Evolutionary conservation across 2,888 invertebrate genomes (phyloP).

Genomic region (Cephus runcator): DNA sequence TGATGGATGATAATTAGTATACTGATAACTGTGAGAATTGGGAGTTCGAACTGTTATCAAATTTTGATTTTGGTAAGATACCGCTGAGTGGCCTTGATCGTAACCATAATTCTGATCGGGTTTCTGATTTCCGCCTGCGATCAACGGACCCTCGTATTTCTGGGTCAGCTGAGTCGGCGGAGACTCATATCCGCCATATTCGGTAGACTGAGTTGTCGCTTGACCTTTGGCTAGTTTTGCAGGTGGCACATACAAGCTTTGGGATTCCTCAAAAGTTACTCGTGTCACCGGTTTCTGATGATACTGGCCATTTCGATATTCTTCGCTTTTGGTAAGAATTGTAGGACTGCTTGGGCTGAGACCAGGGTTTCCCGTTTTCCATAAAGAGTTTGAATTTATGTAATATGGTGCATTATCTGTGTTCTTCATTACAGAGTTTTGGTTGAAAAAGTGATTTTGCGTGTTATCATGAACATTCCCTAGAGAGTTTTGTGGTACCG

Average conservation of each 20-base stretch:
- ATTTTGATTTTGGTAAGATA: slow-evolving; percentile 41
- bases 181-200: slow-evolving; percentile 48
- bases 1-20: slow-evolving; percentile 45
- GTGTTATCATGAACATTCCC: background rate
- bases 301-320: slow-evolving; percentile 36
- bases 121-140: slow-evolving; percentile 26
- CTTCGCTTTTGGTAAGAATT: slow-evolving; percentile 27
- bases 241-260: slow-evolving; percentile 45
- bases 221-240: slow-evolving; percentile 32
- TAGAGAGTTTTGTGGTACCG: background rate
- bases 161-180: slow-evolving; percentile 23
- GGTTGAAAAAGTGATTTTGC: background rate
- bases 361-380: background rate
- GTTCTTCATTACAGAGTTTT: background rate
- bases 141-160: slow-evolving; percentile 28
- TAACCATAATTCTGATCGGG: slow-evolving; percentile 33
- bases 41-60: slow-evolving; percentile 43
- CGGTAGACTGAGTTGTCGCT: slow-evolving; percentile 29
- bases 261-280: slow-evolving; percentile 42
- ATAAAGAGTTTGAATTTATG: background rate
- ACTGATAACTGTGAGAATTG: slow-evolving; percentile 44
- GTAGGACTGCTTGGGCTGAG: slow-evolving; percentile 14
- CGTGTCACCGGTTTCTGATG: slow-evolving; percentile 41
- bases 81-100: slow-evolving; percentile 33
- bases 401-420: background rate